These are phyloP conservation scores for Aurelia coerulea DNA, from an alignment of 30 jellyfish, hydroid and myxozoan species.

Conservation along the genomic window DNA sequence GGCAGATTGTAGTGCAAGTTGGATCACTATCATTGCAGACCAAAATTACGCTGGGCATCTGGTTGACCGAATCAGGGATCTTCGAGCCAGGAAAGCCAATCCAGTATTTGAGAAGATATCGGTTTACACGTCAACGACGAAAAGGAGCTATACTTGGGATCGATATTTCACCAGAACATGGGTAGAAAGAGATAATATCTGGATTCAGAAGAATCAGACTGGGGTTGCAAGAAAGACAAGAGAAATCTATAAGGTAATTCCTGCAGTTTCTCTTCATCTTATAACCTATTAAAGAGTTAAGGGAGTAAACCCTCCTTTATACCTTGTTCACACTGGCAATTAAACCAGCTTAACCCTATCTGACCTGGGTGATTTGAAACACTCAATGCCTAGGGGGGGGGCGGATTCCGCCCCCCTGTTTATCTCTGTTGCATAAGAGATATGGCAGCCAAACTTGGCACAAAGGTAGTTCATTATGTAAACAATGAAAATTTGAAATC, in stretches of 20 bases:
- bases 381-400: too few species aligned
- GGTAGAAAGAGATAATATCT: slow-evolving; percentile 73
- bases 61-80: slow-evolving; percentile 66
- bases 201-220: slow-evolving; percentile 62
- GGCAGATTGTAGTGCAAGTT: slow-evolving; percentile 83
- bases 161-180: slow-evolving; percentile 85
- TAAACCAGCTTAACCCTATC: too few species aligned
- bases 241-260: slow-evolving; percentile 69
- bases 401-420: too few species aligned
- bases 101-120: slow-evolving; percentile 60
- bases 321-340: too few species aligned
- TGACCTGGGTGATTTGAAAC: too few species aligned
- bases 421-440: too few species aligned
- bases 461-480: too few species aligned
- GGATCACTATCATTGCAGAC: slow-evolving; percentile 88
- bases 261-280: background rate
- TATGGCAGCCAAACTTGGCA: too few species aligned
- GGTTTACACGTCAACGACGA: slow-evolving; percentile 83
- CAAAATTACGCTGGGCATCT: slow-evolving; percentile 97
- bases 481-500: too few species aligned
- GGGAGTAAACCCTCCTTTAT: too few species aligned
- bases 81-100: slow-evolving; percentile 37
- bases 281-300: background rate
- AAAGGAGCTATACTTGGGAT: slow-evolving; percentile 84
- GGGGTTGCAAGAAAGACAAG: slow-evolving; percentile 72